Evolutionary conservation across 2,797 vertebrate species (phyloP).

Genomic region (Silurus lanzhouensis): DNA sequence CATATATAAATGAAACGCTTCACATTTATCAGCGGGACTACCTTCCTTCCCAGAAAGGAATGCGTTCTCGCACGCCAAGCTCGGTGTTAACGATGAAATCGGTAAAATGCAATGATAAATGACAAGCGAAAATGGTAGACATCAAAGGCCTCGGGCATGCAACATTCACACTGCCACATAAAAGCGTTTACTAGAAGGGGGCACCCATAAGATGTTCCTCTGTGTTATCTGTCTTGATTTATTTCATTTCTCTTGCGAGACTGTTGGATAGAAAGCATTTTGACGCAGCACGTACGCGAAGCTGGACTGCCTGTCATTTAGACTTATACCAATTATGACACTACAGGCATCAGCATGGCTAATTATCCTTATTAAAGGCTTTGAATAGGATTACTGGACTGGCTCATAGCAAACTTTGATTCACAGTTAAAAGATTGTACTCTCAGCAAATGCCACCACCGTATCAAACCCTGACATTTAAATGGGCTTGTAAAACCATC

Average conservation of each 20-base stretch:
- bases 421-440: slow-evolving; percentile 26
- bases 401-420: slow-evolving; percentile 22
- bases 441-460: slow-evolving; percentile 1
- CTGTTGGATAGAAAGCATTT: slow-evolving; percentile 8
- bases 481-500: slow-evolving; percentile 25
- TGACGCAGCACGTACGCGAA: background rate
- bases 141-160: slow-evolving; percentile 27
- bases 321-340: slow-evolving; percentile 24
- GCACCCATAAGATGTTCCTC: slow-evolving; percentile 31
- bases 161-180: slow-evolving; percentile 33
- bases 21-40: slow-evolving; percentile 39
- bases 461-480: slow-evolving; percentile 18
- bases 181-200: slow-evolving; percentile 40
- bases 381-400: slow-evolving; percentile 39
- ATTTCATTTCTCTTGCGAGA: slow-evolving; percentile 27
- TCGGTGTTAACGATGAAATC: slow-evolving; percentile 27
- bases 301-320: slow-evolving; percentile 30
- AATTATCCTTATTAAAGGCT: slow-evolving; percentile 39
- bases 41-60: slow-evolving; percentile 44
- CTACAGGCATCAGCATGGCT: slow-evolving; percentile 28
- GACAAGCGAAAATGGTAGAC: slow-evolving; percentile 33
- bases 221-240: slow-evolving; percentile 40
- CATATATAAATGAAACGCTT: slow-evolving; percentile 29
- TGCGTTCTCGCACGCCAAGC: slow-evolving; percentile 24
- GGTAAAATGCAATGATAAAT: slow-evolving; percentile 44